Evolutionary conservation across 2,113 vertebrate genomes (phyloP).

Genomic region (Archilochus colubris): DNA sequence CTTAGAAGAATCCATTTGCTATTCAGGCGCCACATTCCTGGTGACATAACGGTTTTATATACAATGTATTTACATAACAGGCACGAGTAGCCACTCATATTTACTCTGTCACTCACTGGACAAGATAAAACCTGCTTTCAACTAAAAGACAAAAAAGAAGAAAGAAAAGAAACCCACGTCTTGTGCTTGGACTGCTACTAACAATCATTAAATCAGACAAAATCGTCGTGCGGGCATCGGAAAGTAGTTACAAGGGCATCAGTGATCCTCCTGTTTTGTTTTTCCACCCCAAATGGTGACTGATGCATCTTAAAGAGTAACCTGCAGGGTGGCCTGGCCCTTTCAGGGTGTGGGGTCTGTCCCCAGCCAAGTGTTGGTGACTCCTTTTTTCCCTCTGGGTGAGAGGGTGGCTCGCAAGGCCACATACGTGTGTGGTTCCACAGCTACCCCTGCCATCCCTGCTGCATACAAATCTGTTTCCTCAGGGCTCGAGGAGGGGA

Average conservation of each 20-base stretch:
- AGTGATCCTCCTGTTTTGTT: neutral
- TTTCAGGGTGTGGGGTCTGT: neutral
- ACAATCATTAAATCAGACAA: conserved; percentile 5
- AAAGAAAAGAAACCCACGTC: neutral
- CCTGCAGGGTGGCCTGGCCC: neutral
- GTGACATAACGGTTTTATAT: conserved; percentile 55
- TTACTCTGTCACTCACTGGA: conserved; percentile 23
- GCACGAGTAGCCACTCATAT: conserved; percentile 31
- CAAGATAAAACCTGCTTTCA: conserved; percentile 37
- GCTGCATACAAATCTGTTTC: fast-evolving
- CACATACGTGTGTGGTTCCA: fast-evolving
- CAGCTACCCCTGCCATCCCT: neutral
- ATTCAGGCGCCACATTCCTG: conserved; percentile 51
- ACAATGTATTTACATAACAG: conserved; percentile 55
- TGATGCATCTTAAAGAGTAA: neutral
- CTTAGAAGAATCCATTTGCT: conserved; percentile 39
- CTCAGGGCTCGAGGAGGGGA: neutral
- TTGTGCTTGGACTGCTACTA: neutral
- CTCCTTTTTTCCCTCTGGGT: neutral
- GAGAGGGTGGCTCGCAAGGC: neutral
- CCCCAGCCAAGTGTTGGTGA: fast-evolving
- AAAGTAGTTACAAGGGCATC: neutral
- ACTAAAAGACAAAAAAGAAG: neutral
- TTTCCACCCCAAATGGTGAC: neutral
- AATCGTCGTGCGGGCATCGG: neutral